Evolutionary conservation across 2,888 invertebrate genomes (phyloP).

Genomic region (Drosophila meridiana): DNA sequence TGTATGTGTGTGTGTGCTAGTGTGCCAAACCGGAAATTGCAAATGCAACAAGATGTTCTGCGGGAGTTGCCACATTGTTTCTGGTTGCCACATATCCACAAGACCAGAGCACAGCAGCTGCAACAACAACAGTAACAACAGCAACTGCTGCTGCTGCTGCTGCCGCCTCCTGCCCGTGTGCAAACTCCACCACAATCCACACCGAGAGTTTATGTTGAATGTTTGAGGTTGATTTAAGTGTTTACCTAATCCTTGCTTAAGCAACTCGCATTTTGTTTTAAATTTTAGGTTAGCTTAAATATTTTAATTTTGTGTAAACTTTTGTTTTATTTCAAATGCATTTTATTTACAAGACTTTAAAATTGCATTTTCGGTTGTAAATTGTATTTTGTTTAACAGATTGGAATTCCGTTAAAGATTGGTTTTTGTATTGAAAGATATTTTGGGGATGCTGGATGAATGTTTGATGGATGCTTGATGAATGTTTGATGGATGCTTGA

Average conservation of each 20-base stretch:
- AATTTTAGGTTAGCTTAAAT: neutral
- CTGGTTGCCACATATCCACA: slow-evolving; percentile 46
- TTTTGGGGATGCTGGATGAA: no score
- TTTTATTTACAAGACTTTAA: neutral
- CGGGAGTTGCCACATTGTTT: slow-evolving; percentile 64
- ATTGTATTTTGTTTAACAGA: neutral
- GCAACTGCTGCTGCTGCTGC: slow-evolving; percentile 7
- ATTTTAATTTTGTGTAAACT: neutral
- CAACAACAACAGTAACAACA: slow-evolving; percentile 26
- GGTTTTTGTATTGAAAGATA: no score
- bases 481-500: no score
- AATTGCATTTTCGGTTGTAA: neutral
- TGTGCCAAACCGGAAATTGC: slow-evolving; percentile 73
- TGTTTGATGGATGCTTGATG: no score
- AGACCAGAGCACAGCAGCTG: slow-evolving; percentile 26
- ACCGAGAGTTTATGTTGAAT: neutral
- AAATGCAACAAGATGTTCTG: slow-evolving; percentile 81
- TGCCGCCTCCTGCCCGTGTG: slow-evolving; percentile 6
- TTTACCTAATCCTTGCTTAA: slow-evolving; percentile 13
- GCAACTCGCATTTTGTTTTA: neutral
- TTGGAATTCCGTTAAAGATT: no score
- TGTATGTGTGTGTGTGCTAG: slow-evolving; percentile 29
- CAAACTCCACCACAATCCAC: slow-evolving; percentile 12
- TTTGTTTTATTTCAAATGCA: neutral
- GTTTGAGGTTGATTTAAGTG: slow-evolving; percentile 23